Conservation (phyloP, 2,888 invertebrate genomes). For the Eudemis profundana region DNA sequence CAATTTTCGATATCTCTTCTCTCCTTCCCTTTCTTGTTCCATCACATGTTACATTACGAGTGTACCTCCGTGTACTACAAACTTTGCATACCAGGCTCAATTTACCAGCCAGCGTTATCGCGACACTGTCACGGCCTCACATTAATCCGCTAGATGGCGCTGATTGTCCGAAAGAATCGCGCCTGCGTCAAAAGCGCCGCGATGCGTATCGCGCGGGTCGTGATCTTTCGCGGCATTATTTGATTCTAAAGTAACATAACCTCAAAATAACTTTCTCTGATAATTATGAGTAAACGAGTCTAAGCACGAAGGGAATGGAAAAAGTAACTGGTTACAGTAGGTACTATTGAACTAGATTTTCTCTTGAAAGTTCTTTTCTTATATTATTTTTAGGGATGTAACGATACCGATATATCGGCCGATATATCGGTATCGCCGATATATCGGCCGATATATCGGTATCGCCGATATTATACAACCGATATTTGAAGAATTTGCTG, state of each 20-base stretch:
- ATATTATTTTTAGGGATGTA: too few relatives aligned
- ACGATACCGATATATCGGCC: too few relatives aligned
- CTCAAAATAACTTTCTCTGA: slow-evolving; percentile 37
- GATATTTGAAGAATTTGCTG: too few relatives aligned
- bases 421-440: too few relatives aligned
- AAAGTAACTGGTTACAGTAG: background rate
- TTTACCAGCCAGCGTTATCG: slow-evolving; percentile 44
- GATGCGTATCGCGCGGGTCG: slow-evolving; percentile 51
- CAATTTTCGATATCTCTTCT: too few relatives aligned
- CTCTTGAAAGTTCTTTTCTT: slow-evolving; percentile 1
- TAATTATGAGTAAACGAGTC: slow-evolving; percentile 33
- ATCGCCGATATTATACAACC: too few relatives aligned
- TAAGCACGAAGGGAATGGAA: slow-evolving; percentile 30
- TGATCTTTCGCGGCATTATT: slow-evolving; percentile 43
- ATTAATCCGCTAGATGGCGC: slow-evolving; percentile 55
- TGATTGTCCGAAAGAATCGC: slow-evolving; percentile 56
- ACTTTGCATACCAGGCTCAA: slow-evolving; percentile 28
- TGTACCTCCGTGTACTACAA: background rate
- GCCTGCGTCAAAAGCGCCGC: slow-evolving; percentile 55
- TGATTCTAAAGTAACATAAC: slow-evolving; percentile 35
- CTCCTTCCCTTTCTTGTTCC: too few relatives aligned
- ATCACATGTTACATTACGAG: background rate
- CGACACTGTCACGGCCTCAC: slow-evolving; percentile 48
- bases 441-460: too few relatives aligned
- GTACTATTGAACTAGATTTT: background rate